phyloP scores from a whole-genome alignment of 2,113 vertebrate species.

The Clarias gariepinus region DNA sequence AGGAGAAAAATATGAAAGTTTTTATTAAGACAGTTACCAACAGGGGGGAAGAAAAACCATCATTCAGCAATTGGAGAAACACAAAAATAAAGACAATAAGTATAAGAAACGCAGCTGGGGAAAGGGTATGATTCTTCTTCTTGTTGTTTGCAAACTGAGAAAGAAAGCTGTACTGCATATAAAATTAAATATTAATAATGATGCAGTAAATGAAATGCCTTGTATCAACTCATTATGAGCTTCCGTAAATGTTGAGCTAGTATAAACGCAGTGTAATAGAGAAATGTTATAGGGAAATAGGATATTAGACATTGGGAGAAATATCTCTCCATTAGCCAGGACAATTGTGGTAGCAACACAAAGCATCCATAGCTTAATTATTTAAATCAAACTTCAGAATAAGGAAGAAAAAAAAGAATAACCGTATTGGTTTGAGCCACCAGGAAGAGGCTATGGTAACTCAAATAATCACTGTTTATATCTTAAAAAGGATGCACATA shows the following conservation, averaged over 20 bases:
- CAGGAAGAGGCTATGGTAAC: not conserved
- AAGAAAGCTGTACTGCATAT: not conserved
- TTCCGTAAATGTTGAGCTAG: not conserved
- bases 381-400: not conserved
- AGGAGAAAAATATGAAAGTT: not conserved
- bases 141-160: not conserved
- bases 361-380: no score
- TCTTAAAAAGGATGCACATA: not conserved
- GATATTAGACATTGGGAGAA: not conserved
- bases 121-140: not conserved
- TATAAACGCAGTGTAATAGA: not conserved
- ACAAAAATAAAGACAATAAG: not conserved
- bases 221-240: not conserved
- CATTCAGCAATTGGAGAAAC: not conserved
- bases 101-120: not conserved
- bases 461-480: not conserved
- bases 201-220: not conserved
- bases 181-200: not conserved
- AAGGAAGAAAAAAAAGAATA: not conserved
- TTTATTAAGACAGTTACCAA: not conserved
- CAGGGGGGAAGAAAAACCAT: not conserved
- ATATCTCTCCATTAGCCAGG: not conserved
- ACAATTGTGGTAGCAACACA: no score
- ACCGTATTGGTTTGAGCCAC: not conserved
- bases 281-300: not conserved